phyloP scores from a whole-genome alignment of 1,140 invertebrate genomes.

The Zaprionus capensis region DNA sequence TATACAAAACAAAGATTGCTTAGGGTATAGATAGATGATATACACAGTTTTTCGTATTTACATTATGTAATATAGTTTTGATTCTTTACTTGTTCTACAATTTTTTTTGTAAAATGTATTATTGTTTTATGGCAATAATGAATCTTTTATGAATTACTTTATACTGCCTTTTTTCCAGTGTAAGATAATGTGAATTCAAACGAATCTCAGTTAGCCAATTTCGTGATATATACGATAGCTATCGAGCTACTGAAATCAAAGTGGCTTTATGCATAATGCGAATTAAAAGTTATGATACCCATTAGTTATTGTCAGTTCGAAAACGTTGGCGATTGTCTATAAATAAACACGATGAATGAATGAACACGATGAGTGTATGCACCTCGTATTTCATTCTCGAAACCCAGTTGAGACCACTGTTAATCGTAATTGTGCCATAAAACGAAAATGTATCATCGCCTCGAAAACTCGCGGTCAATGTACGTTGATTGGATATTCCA shows the following conservation, averaged over 20 bases:
- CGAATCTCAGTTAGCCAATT: not conserved
- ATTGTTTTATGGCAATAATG: not conserved
- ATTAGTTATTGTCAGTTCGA: conserved; percentile 19
- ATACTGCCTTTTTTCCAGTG: not conserved
- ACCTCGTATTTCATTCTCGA: conserved; percentile 26
- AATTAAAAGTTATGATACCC: conserved; percentile 5
- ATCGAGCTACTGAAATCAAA: conserved; percentile 14
- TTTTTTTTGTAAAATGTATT: too few species aligned
- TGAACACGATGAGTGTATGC: conserved; percentile 15
- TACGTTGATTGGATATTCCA: conserved; percentile 47
- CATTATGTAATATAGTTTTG: too few species aligned
- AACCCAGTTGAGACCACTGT: conserved; percentile 32
- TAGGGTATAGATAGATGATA: too few species aligned
- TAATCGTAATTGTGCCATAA: conserved; percentile 30
- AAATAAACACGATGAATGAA: conserved; percentile 36
- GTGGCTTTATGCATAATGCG: conserved; percentile 1
- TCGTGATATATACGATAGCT: not conserved
- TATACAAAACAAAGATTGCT: too few species aligned
- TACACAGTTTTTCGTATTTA: too few species aligned
- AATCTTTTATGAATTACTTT: not conserved
- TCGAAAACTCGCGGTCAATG: conserved; percentile 64
- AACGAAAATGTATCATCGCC: conserved; percentile 59
- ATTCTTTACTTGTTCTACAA: too few species aligned
- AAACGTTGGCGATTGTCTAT: conserved; percentile 16
- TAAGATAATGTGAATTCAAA: not conserved